Percentiles rank a stretch among this genome's conserved stretches.
Conservation (phyloP, 2,888 invertebrate species). For the Agrochola lota region DNA sequence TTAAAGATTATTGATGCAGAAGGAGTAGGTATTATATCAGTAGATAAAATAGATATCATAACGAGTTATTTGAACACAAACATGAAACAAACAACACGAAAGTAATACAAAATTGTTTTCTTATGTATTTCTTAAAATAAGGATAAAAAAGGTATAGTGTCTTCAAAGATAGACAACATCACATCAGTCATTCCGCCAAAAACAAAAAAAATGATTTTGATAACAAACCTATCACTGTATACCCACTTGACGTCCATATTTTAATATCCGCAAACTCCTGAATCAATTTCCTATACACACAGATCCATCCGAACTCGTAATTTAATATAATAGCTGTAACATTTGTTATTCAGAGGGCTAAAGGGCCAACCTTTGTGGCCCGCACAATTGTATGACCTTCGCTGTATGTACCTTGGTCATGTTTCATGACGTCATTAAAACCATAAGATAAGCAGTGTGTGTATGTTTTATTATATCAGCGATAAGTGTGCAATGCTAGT, state of each 20-base stretch:
- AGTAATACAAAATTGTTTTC: not conserved
- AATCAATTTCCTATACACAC: slow-evolving; percentile 50
- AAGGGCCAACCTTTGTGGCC: slow-evolving; percentile 46
- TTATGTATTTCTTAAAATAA: not conserved
- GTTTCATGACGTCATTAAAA: slow-evolving; percentile 52
- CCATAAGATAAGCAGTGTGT: slow-evolving; percentile 50
- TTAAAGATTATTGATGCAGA: slow-evolving; percentile 13
- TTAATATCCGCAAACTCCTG: slow-evolving; percentile 36
- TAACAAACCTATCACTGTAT: not conserved
- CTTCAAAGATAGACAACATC: not conserved
- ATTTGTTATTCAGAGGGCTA: slow-evolving; percentile 50
- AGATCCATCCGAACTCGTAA: slow-evolving; percentile 20
- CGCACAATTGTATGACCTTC: slow-evolving; percentile 61
- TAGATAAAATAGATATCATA: slow-evolving; percentile 9
- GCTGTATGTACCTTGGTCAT: slow-evolving; percentile 40
- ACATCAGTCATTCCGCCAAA: not conserved
- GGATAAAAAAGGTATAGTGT: not conserved
- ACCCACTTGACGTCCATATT: slow-evolving; percentile 12
- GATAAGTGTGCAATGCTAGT: slow-evolving; percentile 43
- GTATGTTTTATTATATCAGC: slow-evolving; percentile 44
- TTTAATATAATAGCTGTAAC: slow-evolving; percentile 34
- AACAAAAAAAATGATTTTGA: not conserved
- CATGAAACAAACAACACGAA: not conserved
- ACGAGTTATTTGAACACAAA: not conserved
- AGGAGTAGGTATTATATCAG: slow-evolving; percentile 5